These are phyloP conservation scores for Pampus argenteus DNA, from an alignment of 2,797 vertebrate species.

Conservation along the genomic window DNA sequence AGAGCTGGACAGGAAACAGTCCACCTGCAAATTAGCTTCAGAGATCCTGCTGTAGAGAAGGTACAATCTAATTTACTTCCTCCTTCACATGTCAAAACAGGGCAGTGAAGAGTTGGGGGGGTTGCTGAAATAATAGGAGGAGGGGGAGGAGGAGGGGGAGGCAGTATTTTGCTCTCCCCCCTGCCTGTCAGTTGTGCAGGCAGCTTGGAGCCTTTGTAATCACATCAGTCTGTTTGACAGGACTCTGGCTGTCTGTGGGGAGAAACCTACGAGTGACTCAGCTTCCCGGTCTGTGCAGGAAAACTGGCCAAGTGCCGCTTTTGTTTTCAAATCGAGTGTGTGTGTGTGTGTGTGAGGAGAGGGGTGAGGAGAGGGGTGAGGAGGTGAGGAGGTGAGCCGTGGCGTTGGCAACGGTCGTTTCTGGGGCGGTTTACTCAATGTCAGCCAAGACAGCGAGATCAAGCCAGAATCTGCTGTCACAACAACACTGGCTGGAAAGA, in stretches of 20 bases:
- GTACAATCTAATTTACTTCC: constrained; percentile 54
- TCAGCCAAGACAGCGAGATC: constrained; percentile 78
- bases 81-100: constrained; percentile 65
- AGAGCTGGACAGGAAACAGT: constrained; percentile 41
- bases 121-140: not conserved
- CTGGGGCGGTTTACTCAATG: constrained; percentile 70
- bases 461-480: constrained; percentile 50
- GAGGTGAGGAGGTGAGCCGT: not conserved
- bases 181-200: constrained; percentile 59
- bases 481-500: constrained; percentile 43
- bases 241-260: constrained; percentile 25
- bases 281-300: constrained; percentile 32
- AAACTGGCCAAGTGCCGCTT: constrained; percentile 1
- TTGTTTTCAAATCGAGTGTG: constrained; percentile 31
- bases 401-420: constrained; percentile 46
- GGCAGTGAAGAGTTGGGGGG: constrained; percentile 7
- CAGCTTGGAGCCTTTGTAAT: constrained; percentile 56
- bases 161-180: constrained; percentile 39
- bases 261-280: constrained; percentile 61
- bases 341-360: not conserved
- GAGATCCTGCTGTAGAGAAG: not conserved
- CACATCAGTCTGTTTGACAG: constrained; percentile 46
- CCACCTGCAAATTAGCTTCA: constrained; percentile 50
- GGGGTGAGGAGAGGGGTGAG: not conserved
- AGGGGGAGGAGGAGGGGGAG: not conserved